These are phyloP conservation scores for Oscheius sp. DNA, from an alignment of 1,140 invertebrate species.

Conservation along the genomic window DNA sequence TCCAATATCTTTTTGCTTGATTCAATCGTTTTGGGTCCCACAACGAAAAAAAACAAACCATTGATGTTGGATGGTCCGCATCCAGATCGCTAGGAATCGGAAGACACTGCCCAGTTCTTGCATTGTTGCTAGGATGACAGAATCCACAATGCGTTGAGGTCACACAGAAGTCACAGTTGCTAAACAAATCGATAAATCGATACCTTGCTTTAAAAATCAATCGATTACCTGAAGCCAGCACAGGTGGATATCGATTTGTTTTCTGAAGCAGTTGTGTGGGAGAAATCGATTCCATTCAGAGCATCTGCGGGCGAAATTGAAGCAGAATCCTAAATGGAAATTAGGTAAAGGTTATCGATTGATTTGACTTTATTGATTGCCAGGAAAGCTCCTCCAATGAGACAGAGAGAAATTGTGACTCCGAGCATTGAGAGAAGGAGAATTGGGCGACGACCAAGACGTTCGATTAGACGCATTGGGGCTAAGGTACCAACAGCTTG, in stretches of 20 bases:
- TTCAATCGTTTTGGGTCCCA: too few species aligned
- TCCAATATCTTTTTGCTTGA: too few species aligned
- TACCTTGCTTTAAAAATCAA: not conserved
- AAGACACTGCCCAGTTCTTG: slow-evolving; percentile 38
- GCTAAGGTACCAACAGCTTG: slow-evolving; percentile 69
- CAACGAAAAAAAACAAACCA: not conserved
- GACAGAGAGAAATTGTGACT: slow-evolving; percentile 49
- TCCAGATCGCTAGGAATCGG: slow-evolving; percentile 29
- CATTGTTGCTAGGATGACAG: slow-evolving; percentile 19
- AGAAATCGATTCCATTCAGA: slow-evolving; percentile 10
- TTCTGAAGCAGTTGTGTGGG: not conserved
- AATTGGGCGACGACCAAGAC: slow-evolving; percentile 67
- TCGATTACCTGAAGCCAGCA: not conserved
- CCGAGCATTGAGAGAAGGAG: slow-evolving; percentile 66
- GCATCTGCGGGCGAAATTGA: not conserved
- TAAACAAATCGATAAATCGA: slow-evolving; percentile 19
- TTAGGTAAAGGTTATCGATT: not conserved
- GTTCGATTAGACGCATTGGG: slow-evolving; percentile 68
- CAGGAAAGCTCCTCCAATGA: slow-evolving; percentile 46
- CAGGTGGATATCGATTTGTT: not conserved
- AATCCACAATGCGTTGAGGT: slow-evolving; percentile 46
- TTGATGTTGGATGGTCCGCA: not conserved
- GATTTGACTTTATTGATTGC: slow-evolving; percentile 37
- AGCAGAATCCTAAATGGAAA: slow-evolving; percentile 34
- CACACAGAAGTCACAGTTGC: slow-evolving; percentile 49